Percentiles rank a stretch among this genome's conserved stretches.
These are phyloP conservation scores for Clarias batrachus DNA, from an alignment of 2,113 vertebrate genomes.

Conservation along the genomic window DNA sequence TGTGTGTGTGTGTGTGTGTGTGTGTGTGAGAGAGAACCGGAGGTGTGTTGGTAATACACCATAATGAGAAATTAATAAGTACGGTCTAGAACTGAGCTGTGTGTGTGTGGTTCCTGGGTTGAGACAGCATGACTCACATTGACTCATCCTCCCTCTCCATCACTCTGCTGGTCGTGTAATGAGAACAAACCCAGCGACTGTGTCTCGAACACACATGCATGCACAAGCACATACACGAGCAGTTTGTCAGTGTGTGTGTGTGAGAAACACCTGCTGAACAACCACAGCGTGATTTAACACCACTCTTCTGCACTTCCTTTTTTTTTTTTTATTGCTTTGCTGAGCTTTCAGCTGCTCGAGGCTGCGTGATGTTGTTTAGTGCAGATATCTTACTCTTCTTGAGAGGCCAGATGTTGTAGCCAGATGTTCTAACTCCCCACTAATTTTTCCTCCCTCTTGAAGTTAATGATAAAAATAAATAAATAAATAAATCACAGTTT, in stretches of 20 bases:
- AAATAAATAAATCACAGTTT: too few species aligned
- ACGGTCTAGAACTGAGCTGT: conserved; percentile 45
- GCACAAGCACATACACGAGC: conserved; percentile 10
- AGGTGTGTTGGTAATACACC: neutral
- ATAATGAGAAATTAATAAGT: conserved; percentile 52
- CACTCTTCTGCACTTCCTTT: neutral
- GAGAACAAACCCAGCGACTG: conserved; percentile 31
- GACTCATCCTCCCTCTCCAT: conserved; percentile 64
- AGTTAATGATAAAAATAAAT: too few species aligned
- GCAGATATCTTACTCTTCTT: neutral
- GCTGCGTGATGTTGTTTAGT: neutral
- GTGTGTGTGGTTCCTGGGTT: conserved; percentile 11
- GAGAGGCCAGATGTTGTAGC: neutral
- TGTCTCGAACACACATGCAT: conserved; percentile 47
- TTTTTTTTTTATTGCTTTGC: neutral
- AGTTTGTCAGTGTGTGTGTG: neutral
- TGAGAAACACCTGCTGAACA: conserved; percentile 34
- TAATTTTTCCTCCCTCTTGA: neutral
- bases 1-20: neutral
- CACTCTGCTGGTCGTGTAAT: conserved; percentile 55
- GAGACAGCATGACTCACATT: conserved; percentile 56
- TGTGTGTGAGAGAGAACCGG: neutral
- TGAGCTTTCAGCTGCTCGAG: neutral
- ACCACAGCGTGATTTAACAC: conserved; percentile 32
- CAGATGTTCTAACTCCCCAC: neutral